Evolutionary conservation across 2,888 invertebrate genomes (phyloP), one percentile per base, ranked within the genome.

Genomic region (Trissoscelio sp.): DNA sequence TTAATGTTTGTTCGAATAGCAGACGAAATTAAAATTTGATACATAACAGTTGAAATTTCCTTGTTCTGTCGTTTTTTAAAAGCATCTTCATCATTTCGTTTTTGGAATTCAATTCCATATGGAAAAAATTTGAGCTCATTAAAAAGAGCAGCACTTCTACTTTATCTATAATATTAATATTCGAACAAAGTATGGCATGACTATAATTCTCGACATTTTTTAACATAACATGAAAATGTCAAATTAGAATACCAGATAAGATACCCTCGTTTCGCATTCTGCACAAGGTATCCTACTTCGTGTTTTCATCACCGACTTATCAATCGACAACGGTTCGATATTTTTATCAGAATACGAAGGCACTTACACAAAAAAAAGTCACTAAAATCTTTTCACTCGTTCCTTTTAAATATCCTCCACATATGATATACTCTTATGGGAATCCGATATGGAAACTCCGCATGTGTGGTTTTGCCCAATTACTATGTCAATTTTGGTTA

Each of bases 221-320:
- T n/a, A n/a, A n/a, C n/a, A n/a, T n/a, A n/a, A n/a, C n/a, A n/a
- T n/a, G n/a, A n/a, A n/a, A n/a, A n/a, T n/a, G 20, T 46, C 46
- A 46, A 3, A 46, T 46, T 46, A 46, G 46, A 46, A 46, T 46
- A 46, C 46, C 18, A 46, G 46, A 46, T 16, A 46, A 46, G 18
- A 46, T 46, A 46, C 11, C 9, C 46, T 18, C 18, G 11, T 46
- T 46, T 46, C 18, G 11, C 16, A 46, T 46, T 46, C 20, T 18
- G 11, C 7, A 20, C 18, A 46, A 46, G 20, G 11, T 18, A 46
- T 18, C 11, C 18, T 46, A 46, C 46, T 20, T 46, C 18, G 18
- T 46, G 46, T 46, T 20, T 48, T 22, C 22, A 12, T 12, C 24
- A 12, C 48, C 12, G 24, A 22, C 4, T 48, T 48, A 48, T 12